phyloP scores from a whole-genome alignment of 2,113 vertebrate species.

The Leucoraja erinaceus region DNA sequence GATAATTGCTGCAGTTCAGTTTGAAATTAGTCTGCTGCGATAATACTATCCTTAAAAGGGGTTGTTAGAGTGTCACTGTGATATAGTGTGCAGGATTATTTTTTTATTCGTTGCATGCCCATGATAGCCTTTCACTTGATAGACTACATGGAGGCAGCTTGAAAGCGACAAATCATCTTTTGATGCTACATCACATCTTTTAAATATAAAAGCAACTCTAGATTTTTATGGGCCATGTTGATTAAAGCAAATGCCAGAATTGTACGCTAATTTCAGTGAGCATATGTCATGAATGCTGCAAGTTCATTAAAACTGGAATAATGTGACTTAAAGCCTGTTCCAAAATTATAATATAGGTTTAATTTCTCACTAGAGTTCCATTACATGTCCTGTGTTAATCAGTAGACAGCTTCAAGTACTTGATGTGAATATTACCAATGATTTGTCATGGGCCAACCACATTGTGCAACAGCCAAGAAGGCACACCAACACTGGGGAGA shows the following conservation, averaged over 20 bases:
- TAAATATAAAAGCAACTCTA: background rate
- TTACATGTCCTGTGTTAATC: background rate
- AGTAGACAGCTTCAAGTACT: too few species aligned
- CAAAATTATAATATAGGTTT: background rate
- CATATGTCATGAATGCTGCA: background rate
- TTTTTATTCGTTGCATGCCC: background rate
- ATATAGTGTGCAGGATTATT: slow-evolving; percentile 28
- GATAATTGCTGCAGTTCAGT: slow-evolving; percentile 15
- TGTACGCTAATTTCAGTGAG: background rate
- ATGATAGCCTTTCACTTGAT: background rate
- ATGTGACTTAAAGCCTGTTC: background rate
- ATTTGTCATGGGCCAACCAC: too few species aligned
- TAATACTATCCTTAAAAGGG: slow-evolving; percentile 27
- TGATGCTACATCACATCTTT: background rate
- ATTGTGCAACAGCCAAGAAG: too few species aligned
- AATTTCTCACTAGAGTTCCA: background rate
- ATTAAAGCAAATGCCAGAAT: background rate
- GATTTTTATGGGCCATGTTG: background rate
- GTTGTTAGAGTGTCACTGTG: slow-evolving; percentile 33
- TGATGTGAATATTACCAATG: too few species aligned
- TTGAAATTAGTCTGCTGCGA: slow-evolving; percentile 33
- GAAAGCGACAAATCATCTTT: slow-evolving; percentile 6
- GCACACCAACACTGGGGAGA: too few species aligned
- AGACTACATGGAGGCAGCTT: background rate
- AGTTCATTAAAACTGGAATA: background rate